These are phyloP conservation scores for Centropristis striata DNA, from an alignment of 2,113 vertebrate genomes.

Conservation along the genomic window DNA sequence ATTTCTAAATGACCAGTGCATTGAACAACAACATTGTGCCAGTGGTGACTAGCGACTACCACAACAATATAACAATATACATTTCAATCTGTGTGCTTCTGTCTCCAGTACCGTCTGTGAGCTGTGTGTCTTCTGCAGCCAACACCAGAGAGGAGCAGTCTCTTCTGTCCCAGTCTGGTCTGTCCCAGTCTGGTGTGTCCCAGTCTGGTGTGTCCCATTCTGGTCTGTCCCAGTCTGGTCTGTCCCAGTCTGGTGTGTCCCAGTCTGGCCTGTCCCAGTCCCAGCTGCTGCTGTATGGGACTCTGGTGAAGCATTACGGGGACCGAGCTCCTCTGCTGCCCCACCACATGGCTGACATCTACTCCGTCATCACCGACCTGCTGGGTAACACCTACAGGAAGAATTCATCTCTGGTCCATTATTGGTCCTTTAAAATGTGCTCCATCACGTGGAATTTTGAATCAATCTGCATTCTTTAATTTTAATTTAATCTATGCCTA, in stretches of 20 bases:
- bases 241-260: too few relatives aligned
- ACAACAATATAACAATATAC: background rate
- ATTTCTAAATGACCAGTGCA: too few relatives aligned
- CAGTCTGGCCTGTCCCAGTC: conserved; percentile 75
- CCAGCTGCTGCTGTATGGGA: conserved; percentile 90
- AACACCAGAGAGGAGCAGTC: background rate
- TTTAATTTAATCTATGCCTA: too few relatives aligned
- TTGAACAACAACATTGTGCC: too few relatives aligned
- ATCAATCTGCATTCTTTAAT: too few relatives aligned
- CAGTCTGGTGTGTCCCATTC: conserved; percentile 80
- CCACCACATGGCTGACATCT: conserved; percentile 88
- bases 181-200: conserved; percentile 71
- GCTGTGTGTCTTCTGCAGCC: background rate
- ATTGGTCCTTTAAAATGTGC: too few relatives aligned
- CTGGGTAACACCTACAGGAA: conserved; percentile 89
- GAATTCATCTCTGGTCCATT: too few relatives aligned
- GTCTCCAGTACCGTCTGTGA: too few relatives aligned
- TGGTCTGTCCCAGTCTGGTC: conserved; percentile 6
- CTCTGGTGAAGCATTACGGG: conserved; percentile 90
- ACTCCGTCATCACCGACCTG: conserved; percentile 90
- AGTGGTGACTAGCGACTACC: too few relatives aligned
- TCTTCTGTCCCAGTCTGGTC: conserved; percentile 11
- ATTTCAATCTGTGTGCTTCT: background rate
- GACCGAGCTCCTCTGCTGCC: conserved; percentile 88
- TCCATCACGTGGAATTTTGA: too few relatives aligned